Percentiles rank a stretch among this genome's conserved stretches.
Conservation (phyloP, 2,113 vertebrate species). For the Cnemophilus loriae region DNA sequence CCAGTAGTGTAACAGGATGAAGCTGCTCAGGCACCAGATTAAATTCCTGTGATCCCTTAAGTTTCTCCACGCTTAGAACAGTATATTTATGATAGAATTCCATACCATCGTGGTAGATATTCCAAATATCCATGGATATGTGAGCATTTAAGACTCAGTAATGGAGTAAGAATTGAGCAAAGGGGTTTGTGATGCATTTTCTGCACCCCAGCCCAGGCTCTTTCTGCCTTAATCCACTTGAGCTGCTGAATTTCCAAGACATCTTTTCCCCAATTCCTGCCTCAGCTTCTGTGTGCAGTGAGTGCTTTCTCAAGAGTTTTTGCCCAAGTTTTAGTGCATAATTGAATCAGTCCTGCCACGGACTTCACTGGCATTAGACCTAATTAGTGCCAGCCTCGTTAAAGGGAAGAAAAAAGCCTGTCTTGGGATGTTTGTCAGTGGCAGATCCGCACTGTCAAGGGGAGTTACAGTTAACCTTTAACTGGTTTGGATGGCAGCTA, state of each 20-base stretch:
- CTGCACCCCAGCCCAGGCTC: not conserved
- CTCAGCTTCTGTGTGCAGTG: not conserved
- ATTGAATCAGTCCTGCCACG: not conserved
- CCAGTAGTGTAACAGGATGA: not conserved
- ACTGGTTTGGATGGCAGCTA: not conserved
- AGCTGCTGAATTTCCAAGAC: not conserved
- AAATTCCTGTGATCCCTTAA: accelerated
- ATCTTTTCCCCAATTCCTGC: accelerated
- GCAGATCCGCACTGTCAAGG: not conserved
- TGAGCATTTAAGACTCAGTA: not conserved
- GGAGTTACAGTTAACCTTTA: not conserved
- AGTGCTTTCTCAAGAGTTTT: not conserved
- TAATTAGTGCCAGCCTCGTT: not conserved
- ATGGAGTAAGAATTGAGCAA: not conserved
- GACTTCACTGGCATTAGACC: not conserved
- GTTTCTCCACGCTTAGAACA: not conserved
- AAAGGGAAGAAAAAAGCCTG: not conserved
- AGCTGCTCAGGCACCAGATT: not conserved
- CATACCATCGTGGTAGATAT: not conserved
- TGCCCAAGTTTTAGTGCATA: not conserved
- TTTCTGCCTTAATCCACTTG: not conserved
- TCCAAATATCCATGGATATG: not conserved
- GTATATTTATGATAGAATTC: not conserved
- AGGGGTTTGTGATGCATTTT: not conserved
- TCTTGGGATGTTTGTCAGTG: not conserved